These are phyloP conservation scores for Zaprionus capensis DNA, from an alignment of 1,140 invertebrate species.

Conservation along the genomic window DNA sequence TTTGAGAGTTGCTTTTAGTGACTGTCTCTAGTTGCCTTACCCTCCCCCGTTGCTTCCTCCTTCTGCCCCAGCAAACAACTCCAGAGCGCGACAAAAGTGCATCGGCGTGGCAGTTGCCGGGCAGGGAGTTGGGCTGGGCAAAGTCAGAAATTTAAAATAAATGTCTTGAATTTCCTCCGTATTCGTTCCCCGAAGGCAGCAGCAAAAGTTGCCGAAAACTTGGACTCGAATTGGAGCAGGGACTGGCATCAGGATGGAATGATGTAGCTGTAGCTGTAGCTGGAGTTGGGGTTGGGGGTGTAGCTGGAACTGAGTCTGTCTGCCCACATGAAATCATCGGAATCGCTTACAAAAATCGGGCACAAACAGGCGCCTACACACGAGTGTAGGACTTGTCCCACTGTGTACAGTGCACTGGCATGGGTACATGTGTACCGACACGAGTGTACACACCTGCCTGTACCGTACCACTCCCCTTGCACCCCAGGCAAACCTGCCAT, in stretches of 20 bases:
- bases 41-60: too few relatives aligned
- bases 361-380: conserved; percentile 6
- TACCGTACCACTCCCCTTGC: too few relatives aligned
- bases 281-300: too few relatives aligned
- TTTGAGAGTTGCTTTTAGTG: conserved; percentile 2
- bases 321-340: conserved; percentile 1
- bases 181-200: conserved; percentile 1
- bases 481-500: too few relatives aligned
- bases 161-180: conserved; percentile 1
- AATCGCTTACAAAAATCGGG: not conserved
- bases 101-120: not conserved
- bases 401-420: not conserved
- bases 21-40: not conserved
- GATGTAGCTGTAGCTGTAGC: not conserved
- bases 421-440: not conserved
- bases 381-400: not conserved
- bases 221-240: not conserved
- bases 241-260: not conserved
- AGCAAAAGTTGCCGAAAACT: conserved; percentile 3
- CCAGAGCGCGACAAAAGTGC: not conserved
- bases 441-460: too few relatives aligned
- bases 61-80: not conserved
- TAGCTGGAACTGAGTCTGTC: not conserved
- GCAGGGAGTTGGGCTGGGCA: not conserved
- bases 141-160: conserved; percentile 6